Evolutionary conservation across 2,113 vertebrate genomes (phyloP).

Genomic region (Thalassoma bifasciatum): DNA sequence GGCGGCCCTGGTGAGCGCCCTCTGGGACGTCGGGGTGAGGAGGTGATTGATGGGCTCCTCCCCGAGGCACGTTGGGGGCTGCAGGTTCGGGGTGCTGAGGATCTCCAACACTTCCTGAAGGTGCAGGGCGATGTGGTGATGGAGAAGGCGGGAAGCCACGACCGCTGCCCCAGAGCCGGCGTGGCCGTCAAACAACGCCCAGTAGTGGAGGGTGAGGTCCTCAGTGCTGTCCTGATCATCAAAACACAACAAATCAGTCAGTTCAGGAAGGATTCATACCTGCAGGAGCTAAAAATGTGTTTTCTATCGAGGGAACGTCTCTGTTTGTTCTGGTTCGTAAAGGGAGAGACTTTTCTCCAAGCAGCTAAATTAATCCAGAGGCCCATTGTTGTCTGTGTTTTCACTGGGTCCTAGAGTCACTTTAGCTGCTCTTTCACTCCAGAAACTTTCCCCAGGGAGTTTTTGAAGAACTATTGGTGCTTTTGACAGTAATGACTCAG

Average conservation of each 20-base stretch:
- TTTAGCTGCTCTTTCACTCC: too few relatives aligned
- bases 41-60: slow-evolving; percentile 87
- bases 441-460: too few relatives aligned
- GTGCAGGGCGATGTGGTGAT: slow-evolving; percentile 92
- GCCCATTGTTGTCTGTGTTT: too few relatives aligned
- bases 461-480: too few relatives aligned
- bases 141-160: slow-evolving; percentile 91
- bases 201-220: slow-evolving; percentile 92
- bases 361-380: too few relatives aligned
- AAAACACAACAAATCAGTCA: background rate
- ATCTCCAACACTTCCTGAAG: slow-evolving; percentile 93
- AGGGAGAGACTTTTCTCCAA: too few relatives aligned
- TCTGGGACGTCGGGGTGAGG: slow-evolving; percentile 75
- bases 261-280: background rate
- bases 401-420: too few relatives aligned
- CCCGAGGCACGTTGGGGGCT: slow-evolving; percentile 90
- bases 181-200: slow-evolving; percentile 96
- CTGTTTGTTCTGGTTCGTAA: too few relatives aligned
- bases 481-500: too few relatives aligned
- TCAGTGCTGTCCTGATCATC: slow-evolving; percentile 72
- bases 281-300: background rate
- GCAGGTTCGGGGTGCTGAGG: slow-evolving; percentile 84
- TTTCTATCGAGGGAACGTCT: background rate
- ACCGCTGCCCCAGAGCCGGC: slow-evolving; percentile 94
- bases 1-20: slow-evolving; percentile 90